Percentiles rank a stretch among this genome's conserved stretches.
These are phyloP conservation scores for Macrotis lagotis DNA, from an alignment of 2,113 vertebrate genomes.

Conservation along the genomic window DNA sequence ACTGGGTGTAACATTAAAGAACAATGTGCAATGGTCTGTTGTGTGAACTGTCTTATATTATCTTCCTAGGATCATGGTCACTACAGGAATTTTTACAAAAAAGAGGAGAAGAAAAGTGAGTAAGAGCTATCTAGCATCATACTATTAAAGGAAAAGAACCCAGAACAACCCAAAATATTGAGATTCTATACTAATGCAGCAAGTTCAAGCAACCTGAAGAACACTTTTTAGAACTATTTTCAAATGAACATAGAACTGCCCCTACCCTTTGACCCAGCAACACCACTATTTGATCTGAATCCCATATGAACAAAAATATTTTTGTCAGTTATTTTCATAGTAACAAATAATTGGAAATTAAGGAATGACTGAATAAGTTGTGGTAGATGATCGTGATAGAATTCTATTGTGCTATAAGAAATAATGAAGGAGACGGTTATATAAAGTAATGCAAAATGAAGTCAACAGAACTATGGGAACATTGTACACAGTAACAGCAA, in stretches of 20 bases:
- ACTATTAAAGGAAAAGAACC: slow-evolving; percentile 30
- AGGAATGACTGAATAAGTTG: not conserved
- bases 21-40: slow-evolving; percentile 19
- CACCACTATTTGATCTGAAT: not conserved
- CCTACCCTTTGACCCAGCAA: not conserved
- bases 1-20: not conserved
- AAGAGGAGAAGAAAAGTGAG: slow-evolving; percentile 54
- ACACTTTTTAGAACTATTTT: not conserved
- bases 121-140: slow-evolving; percentile 60
- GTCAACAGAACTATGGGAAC: not conserved
- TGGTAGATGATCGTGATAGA: not conserved
- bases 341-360: not conserved
- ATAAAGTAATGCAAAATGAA: not conserved
- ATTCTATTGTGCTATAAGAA: not conserved
- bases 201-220: not conserved
- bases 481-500: not conserved
- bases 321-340: not conserved
- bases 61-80: slow-evolving; percentile 46
- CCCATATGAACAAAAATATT: not conserved
- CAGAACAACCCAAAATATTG: slow-evolving; percentile 41
- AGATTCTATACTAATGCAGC: not conserved
- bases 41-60: slow-evolving; percentile 57
- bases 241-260: not conserved
- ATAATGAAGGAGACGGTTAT: not conserved
- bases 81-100: slow-evolving; percentile 61